phyloP scores from a whole-genome alignment of 2,113 vertebrate species.

The Hirundichthys speculiger region DNA sequence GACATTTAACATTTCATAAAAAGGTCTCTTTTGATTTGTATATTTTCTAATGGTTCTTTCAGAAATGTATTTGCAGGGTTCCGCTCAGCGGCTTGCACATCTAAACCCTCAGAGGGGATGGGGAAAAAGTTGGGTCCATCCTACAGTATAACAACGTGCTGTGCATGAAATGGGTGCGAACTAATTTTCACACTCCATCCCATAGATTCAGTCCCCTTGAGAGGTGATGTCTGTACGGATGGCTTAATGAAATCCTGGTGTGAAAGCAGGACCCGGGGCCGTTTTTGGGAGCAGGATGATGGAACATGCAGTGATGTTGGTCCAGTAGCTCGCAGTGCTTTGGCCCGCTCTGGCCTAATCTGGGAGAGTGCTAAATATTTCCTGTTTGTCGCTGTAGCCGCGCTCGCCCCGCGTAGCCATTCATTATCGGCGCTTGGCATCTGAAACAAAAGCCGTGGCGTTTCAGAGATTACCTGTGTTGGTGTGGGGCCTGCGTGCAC shows the following conservation, averaged over 20 bases:
- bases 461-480: constrained; percentile 64
- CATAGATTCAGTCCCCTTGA: constrained; percentile 37
- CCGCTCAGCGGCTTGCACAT: not conserved
- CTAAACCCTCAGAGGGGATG: not conserved
- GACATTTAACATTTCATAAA: not conserved
- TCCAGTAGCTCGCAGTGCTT: constrained; percentile 23
- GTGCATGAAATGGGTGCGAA: constrained; percentile 54
- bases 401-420: constrained; percentile 7
- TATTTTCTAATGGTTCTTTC: not conserved
- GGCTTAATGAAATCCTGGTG: constrained; percentile 54
- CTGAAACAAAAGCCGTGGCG: constrained; percentile 51
- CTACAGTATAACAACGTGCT: constrained; percentile 36
- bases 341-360: constrained; percentile 51
- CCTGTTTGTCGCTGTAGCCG: constrained; percentile 29
- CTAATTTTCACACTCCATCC: constrained; percentile 63
- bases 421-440: constrained; percentile 44
- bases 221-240: constrained; percentile 46
- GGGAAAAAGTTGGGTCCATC: constrained; percentile 19
- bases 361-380: constrained; percentile 49
- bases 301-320: constrained; percentile 45
- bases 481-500: constrained; percentile 23
- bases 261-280: constrained; percentile 54
- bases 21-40: not conserved
- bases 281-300: constrained; percentile 44
- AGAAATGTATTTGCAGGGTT: constrained; percentile 8